Conservation (phyloP, 2,888 invertebrate genomes). For the Taphrorychus bicolor region DNA sequence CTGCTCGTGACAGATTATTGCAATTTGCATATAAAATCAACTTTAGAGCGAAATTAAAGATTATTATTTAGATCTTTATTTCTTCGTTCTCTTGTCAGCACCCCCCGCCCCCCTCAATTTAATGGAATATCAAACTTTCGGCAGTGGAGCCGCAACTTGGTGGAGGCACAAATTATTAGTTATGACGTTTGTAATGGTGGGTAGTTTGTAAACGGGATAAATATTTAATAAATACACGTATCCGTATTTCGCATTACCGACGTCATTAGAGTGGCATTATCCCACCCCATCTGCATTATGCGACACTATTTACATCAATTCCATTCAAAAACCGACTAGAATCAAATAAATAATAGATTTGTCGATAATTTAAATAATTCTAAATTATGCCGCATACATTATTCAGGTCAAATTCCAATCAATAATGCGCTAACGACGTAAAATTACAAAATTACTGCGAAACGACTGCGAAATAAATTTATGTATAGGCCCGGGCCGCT, state of each 20-base stretch:
- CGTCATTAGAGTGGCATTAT: background rate
- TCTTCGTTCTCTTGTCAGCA: background rate
- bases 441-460: conserved; percentile 40
- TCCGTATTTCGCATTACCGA: background rate
- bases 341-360: conserved; percentile 26
- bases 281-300: conserved; percentile 11
- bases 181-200: background rate
- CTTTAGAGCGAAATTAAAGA: background rate
- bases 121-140: background rate
- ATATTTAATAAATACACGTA: background rate
- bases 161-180: background rate
- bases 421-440: conserved; percentile 33
- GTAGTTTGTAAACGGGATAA: background rate
- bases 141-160: too few relatives aligned
- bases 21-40: background rate
- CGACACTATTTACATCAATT: conserved; percentile 4
- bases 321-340: conserved; percentile 21
- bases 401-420: conserved; percentile 38
- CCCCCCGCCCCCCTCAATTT: background rate
- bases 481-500: conserved; percentile 42
- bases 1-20: background rate
- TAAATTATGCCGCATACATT: conserved; percentile 36
- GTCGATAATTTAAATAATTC: conserved; percentile 37
- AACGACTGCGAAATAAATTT: conserved; percentile 38
- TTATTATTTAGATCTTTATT: background rate